Evolutionary conservation across 2,888 invertebrate genomes (phyloP).

Genomic region (Euphydryas editha): DNA sequence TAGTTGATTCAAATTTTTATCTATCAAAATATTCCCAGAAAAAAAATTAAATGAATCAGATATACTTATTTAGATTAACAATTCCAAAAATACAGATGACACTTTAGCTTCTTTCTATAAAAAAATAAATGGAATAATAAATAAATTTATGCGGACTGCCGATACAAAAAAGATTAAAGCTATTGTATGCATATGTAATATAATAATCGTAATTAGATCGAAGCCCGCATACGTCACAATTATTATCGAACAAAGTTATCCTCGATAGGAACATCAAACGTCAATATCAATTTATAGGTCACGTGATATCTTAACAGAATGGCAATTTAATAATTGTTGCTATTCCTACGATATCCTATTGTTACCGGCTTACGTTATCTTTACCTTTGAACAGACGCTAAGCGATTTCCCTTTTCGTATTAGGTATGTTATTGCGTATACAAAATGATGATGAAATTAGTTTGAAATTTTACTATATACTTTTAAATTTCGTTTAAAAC

Average conservation of each 20-base stretch:
- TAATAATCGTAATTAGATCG: constrained; percentile 35
- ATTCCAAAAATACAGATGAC: too few species aligned
- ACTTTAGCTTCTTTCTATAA: neutral
- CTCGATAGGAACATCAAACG: constrained; percentile 57
- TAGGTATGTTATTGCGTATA: neutral
- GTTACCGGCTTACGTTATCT: constrained; percentile 26
- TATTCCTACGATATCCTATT: constrained; percentile 50
- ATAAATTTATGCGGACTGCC: neutral
- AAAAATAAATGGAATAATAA: neutral
- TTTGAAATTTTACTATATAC: neutral
- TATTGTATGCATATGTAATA: constrained; percentile 19
- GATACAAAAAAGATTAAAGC: constrained; percentile 4
- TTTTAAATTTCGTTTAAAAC: too few species aligned
- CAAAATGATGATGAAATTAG: neutral
- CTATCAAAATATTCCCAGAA: too few species aligned
- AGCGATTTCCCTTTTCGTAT: neutral
- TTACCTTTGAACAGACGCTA: neutral
- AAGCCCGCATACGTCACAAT: constrained; percentile 41
- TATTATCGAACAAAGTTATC: constrained; percentile 37
- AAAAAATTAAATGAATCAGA: too few species aligned
- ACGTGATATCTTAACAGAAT: constrained; percentile 53
- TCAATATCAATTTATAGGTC: constrained; percentile 67
- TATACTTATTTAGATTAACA: too few species aligned
- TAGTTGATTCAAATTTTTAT: too few species aligned
- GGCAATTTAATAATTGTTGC: constrained; percentile 62